A percentile compares a stretch with the other conserved stretches of the same genome.
These are phyloP conservation scores for Germaria angustata DNA, from an alignment of 2,888 invertebrate species.

Conservation along the genomic window DNA sequence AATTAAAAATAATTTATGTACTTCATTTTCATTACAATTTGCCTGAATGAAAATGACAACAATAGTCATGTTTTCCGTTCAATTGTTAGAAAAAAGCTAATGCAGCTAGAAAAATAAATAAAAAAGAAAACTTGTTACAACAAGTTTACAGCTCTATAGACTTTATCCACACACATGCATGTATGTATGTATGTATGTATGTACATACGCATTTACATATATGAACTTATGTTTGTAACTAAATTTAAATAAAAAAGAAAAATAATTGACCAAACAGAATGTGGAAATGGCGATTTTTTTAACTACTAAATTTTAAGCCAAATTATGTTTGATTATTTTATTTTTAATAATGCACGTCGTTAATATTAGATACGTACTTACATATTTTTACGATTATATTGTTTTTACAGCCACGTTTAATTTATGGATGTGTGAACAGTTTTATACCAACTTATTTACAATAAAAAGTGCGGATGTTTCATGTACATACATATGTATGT, in stretches of 20 bases:
- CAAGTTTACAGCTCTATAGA: not conserved
- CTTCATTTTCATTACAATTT: not conserved
- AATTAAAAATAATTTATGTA: not conserved
- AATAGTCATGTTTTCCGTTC: slow-evolving; percentile 32
- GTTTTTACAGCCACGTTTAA: slow-evolving; percentile 8
- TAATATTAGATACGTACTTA: not conserved
- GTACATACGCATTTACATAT: not conserved
- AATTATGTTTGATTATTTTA: not conserved
- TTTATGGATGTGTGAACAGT: not conserved
- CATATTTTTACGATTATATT: not conserved
- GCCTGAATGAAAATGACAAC: not conserved
- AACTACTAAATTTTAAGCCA: not conserved
- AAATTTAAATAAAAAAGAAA: not conserved
- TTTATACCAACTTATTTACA: not conserved
- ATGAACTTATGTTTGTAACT: not conserved
- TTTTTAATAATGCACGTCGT: not conserved
- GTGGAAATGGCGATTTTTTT: slow-evolving; percentile 15
- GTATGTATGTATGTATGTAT: no score
- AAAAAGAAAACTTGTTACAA: not conserved
- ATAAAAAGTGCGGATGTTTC: slow-evolving; percentile 42
- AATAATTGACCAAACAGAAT: not conserved
- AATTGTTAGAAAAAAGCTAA: slow-evolving; percentile 1
- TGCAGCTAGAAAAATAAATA: not conserved
- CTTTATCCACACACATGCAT: not conserved
- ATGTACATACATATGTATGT: not conserved